Conservation (phyloP, 2,888 invertebrate species). For the Tyria jacobaeae region DNA sequence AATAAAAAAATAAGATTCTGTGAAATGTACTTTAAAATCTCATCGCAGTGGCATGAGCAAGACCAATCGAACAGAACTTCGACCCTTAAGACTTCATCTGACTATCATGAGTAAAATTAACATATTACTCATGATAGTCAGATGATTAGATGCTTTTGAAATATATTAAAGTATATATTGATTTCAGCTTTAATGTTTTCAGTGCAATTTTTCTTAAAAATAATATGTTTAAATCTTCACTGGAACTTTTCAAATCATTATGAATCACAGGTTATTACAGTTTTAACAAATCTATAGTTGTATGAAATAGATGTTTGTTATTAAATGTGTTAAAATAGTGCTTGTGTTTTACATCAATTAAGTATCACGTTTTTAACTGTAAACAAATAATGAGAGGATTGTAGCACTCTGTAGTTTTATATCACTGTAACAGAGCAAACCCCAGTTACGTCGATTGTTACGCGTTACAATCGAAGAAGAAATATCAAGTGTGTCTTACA, state of each 20-base stretch:
- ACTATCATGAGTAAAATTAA: too few relatives aligned
- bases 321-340: too few relatives aligned
- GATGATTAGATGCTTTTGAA: neutral
- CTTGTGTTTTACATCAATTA: neutral
- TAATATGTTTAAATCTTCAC: neutral
- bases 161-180: neutral
- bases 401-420: conserved; percentile 74
- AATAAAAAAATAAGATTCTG: neutral
- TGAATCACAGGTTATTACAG: neutral
- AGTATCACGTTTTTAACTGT: neutral
- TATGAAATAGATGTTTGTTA: too few relatives aligned
- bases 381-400: conserved; percentile 55
- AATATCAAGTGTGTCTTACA: conserved; percentile 34
- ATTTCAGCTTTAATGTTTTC: neutral
- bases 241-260: neutral
- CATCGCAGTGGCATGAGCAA: neutral
- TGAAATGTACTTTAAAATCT: neutral
- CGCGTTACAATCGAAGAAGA: too few relatives aligned
- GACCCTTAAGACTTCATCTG: too few relatives aligned
- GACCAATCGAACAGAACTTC: neutral
- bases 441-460: conserved; percentile 57
- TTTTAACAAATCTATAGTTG: too few relatives aligned
- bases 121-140: too few relatives aligned
- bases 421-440: conserved; percentile 65
- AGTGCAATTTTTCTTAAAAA: neutral